Conservation (phyloP, 92 coral and sea anemone species). For the Phenganax stokvisi region DNA sequence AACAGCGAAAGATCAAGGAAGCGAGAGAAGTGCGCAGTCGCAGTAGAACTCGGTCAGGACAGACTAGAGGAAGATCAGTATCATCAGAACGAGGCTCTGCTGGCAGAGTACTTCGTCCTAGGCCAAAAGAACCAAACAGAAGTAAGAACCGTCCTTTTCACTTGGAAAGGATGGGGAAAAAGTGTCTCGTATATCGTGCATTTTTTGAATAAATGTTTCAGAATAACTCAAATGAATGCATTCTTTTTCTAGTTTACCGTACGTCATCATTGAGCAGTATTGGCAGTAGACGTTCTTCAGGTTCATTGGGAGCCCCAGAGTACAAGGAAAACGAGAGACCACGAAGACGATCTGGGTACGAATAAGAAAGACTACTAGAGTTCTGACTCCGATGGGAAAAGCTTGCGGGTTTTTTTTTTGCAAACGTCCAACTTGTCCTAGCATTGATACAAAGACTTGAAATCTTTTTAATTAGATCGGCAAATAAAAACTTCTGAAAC, state of each 20-base stretch:
- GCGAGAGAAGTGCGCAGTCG: conserved; percentile 66
- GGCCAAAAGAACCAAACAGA: conserved; percentile 28
- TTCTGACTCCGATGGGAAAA: neutral
- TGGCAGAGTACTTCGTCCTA: conserved; percentile 40
- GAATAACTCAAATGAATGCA: neutral
- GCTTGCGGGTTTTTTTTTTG: too few relatives aligned
- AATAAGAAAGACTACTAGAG: neutral
- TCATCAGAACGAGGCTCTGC: conserved; percentile 80
- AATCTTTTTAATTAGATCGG: neutral
- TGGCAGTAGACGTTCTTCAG: conserved; percentile 33
- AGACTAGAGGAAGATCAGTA: conserved; percentile 77
- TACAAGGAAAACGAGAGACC: conserved; percentile 23
- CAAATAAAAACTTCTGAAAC: neutral
- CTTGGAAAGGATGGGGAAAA: neutral
- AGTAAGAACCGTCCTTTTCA: neutral
- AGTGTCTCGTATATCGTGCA: neutral
- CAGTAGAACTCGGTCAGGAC: conserved; percentile 61
- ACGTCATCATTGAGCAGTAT: conserved; percentile 38
- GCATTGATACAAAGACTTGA: neutral
- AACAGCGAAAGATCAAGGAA: conserved; percentile 75
- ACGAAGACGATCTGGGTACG: conserved; percentile 35
- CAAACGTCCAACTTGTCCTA: neutral
- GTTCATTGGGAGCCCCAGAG: conserved; percentile 7
- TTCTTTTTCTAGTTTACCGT: conserved; percentile 22
- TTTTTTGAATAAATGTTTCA: neutral